Percentiles rank a stretch among this genome's conserved stretches.
phyloP scores from a whole-genome alignment of 2,113 vertebrate genomes.

The Phalacrocorax pelagicus region DNA sequence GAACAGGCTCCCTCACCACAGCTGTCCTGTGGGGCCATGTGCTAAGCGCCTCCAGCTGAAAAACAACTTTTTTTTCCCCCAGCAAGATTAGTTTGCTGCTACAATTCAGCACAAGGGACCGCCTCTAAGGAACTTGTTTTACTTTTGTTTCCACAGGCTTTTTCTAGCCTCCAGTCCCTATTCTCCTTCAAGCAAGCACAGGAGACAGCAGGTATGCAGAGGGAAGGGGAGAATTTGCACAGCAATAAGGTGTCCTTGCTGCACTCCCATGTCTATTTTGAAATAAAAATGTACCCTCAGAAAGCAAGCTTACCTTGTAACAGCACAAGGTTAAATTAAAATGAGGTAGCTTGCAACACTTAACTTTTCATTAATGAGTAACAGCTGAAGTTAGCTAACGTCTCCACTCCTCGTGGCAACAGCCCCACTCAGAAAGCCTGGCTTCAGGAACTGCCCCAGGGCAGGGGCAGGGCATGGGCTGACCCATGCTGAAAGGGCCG shows the following conservation, averaged over 20 bases:
- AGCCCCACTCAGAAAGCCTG: background rate
- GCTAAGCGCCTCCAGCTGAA: background rate
- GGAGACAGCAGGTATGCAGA: background rate
- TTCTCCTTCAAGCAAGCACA: background rate
- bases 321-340: background rate
- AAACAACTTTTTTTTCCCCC: background rate
- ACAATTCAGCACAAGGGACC: background rate
- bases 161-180: background rate
- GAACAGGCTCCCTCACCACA: background rate
- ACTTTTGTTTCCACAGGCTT: background rate
- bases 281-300: background rate
- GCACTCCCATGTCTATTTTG: background rate
- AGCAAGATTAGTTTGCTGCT: background rate
- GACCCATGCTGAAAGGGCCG: background rate
- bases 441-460: background rate
- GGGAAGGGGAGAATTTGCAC: background rate
- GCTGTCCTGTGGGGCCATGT: background rate
- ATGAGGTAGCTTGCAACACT: background rate
- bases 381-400: background rate
- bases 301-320: background rate
- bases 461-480: background rate
- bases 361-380: background rate
- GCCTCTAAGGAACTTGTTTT: background rate
- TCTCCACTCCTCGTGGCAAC: fast-evolving
- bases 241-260: background rate